phyloP scores from a whole-genome alignment of 2,888 invertebrate species.

The Rhingia campestris region DNA sequence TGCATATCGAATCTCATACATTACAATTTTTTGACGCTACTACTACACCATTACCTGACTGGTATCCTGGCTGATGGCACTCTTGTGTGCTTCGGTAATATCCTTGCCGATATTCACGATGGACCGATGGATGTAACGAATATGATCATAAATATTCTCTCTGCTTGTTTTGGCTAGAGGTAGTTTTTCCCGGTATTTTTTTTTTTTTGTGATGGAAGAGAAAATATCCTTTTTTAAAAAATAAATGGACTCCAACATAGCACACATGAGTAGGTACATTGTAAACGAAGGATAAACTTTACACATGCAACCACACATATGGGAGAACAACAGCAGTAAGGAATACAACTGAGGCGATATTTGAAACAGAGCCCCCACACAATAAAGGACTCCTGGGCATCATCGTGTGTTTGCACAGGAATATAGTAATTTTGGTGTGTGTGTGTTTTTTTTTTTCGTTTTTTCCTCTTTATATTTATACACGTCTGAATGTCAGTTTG shows the following conservation, averaged over 20 bases:
- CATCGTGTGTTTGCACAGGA: conserved; percentile 2
- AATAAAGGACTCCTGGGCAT: conserved; percentile 12
- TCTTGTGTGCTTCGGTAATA: conserved; percentile 30
- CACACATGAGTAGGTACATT: conserved; percentile 31
- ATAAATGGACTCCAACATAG: conserved; percentile 20
- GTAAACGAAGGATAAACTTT: conserved; percentile 41
- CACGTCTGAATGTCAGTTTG: conserved; percentile 21
- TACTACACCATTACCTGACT: background rate
- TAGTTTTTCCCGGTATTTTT: background rate
- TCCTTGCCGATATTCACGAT: conserved; percentile 52
- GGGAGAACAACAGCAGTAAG: conserved; percentile 20
- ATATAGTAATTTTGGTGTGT: background rate
- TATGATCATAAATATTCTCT: conserved; percentile 56
- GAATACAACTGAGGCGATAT: conserved; percentile 34
- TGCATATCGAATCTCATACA: conserved; percentile 36
- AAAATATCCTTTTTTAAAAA: conserved; percentile 29
- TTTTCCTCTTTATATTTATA: conserved; percentile 24
- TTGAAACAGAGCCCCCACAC: conserved; percentile 19
- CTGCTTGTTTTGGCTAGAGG: conserved; percentile 19
- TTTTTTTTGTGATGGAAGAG: conserved; percentile 6
- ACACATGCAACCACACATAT: conserved; percentile 29
- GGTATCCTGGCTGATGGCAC: background rate
- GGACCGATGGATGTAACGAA: conserved; percentile 54
- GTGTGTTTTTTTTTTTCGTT: background rate
- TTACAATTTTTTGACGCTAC: conserved; percentile 34